Base-by-base conservation (phyloP, 2,797 vertebrate genomes). In the Chrosomus eos region DNA sequence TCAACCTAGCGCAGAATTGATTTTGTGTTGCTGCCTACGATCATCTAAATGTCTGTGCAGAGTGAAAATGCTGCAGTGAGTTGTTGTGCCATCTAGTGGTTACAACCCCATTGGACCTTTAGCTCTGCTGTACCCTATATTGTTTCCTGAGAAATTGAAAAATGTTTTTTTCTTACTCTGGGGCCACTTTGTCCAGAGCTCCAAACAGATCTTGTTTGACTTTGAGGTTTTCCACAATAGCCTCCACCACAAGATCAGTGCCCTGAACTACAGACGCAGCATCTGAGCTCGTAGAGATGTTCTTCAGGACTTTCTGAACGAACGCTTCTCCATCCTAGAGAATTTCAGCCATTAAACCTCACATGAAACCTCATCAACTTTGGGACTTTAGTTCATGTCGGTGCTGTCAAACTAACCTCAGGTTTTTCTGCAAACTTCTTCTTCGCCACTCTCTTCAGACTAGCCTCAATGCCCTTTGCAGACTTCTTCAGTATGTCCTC, bases 371-470 rank as follows among this genome's bases (percentile, higher is more conserved):
- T 6, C 26, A 64, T 7, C 26, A 48, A 19, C 14, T 28, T 33
- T 48, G 40, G 8, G 26, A 10, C 43, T 33, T 14, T 4, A 33
- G 3, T 40, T 26, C 5, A 58, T 18, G 11, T 36, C 21, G 2
- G 80, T 58, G 23, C 83, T 31, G 40, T 66, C 40, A 73, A 73
- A 78, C 90, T 90, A 81, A 97, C 98, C 97, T 98, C 95, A n/a
- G 97, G 96, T 58, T 98, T 97, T 76, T 99, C 97, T 0, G 97
- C 94, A 94, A 97, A 99, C 91, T 97, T 98, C 95, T 99, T 99
- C 94, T 99, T 99, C 36, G 93, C 93, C 78, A 99, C 92, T 92
- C 95, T 97, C 91, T 93, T 97, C 58, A 99, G 93, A 87, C 96
- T 99, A 55, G 96, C 95, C 89, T 98, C 96, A 26, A 99, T 98